These are phyloP conservation scores for Protophormia terraenovae DNA, from an alignment of 2,888 invertebrate species.

Conservation along the genomic window DNA sequence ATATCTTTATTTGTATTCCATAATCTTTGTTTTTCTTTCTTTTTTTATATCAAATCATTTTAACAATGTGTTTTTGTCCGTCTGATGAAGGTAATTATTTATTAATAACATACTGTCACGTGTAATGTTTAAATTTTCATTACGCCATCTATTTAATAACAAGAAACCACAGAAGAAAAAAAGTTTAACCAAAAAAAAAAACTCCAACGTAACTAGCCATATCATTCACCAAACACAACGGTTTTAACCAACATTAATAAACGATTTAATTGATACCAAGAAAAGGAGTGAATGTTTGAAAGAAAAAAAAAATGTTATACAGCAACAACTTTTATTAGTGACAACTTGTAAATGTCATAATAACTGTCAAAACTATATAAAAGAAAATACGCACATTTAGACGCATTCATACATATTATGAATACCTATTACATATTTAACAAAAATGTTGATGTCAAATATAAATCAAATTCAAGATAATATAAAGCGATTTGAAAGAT, in stretches of 20 bases:
- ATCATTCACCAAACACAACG: neutral
- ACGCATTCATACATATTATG: neutral
- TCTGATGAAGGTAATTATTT: too few species aligned
- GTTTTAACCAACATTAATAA: neutral
- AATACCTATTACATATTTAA: neutral
- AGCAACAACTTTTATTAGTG: neutral
- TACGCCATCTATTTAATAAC: neutral
- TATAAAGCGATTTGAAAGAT: neutral
- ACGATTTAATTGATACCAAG: neutral
- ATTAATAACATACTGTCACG: neutral
- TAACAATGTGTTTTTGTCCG: too few species aligned
- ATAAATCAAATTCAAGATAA: slow-evolving; percentile 15
- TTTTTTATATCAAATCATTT: too few species aligned
- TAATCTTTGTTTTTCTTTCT: too few species aligned
- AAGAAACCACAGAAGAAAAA: neutral
- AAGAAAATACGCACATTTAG: neutral
- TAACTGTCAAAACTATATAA: slow-evolving; percentile 29
- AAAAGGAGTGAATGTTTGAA: neutral
- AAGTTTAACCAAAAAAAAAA: neutral
- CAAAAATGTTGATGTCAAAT: slow-evolving; percentile 21
- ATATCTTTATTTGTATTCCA: too few species aligned
- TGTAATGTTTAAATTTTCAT: neutral
- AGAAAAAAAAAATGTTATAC: neutral
- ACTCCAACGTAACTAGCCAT: neutral
- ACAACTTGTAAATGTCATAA: slow-evolving; percentile 44